Evolutionary conservation across 1,140 invertebrate genomes (phyloP), one percentile per base, ranked within the genome.

Genomic region (Amyelois transitella): DNA sequence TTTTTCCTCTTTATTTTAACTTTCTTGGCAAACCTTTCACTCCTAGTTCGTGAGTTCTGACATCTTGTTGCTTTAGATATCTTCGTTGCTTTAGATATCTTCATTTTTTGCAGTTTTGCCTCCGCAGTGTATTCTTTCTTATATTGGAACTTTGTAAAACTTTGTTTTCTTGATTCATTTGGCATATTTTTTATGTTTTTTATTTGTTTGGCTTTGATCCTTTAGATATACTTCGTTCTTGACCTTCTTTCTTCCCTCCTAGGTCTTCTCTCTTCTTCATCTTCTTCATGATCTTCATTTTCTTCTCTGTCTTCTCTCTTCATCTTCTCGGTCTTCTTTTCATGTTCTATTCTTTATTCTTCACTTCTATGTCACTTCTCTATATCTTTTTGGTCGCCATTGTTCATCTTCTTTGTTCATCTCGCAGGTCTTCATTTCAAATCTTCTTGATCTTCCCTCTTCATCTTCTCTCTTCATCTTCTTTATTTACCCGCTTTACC

Each of bases 381-480:
- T 25, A 17, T 43, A 2, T 0, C 12, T 43, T 19, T 21, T 18
- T 18, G 22, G 8, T 10, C 25, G 5, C 62, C 56, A 1, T 12
- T 52, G 47, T 58, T 62, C 53, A 47, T 43, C 51, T 53, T 44
- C 38, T 10, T 0, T 18, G 2, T 6, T 21, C 8, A 1, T 50
- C 14, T 2, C 12, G 6, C 25, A 28, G n/a, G 25, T 50, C 24
- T 47, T 59, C 54, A 6, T n/a, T n/a, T n/a, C n/a, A n/a, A n/a
- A n/a, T 50, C 50, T 44, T 18, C 22, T n/a, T 38, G 21, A 51
- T 58, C 21, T 25, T 18, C 20, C 1, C 20, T 51, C 43, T 51
- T 53, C 18, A 14, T 61, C 55, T 56, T 60, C 49, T 14, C 8
- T 60, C 53, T 57, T 66, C 38, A 14, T 43, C 55, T 55, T 59